A percentile compares a stretch with the other conserved stretches of the same genome.
Conservation (phyloP, 2,113 vertebrate genomes). For the Chitala chitala region DNA sequence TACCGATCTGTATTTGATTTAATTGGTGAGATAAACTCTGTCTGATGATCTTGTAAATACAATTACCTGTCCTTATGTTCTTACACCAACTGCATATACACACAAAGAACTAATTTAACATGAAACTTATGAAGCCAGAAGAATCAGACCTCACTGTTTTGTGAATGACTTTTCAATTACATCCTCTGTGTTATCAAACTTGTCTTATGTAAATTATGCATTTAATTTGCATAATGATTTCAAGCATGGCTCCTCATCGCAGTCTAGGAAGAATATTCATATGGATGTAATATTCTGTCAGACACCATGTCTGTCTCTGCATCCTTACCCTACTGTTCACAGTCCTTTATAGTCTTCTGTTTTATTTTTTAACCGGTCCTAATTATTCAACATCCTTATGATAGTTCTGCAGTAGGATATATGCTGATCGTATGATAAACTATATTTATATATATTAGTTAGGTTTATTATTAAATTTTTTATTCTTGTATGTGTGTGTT, state of each 20-base stretch:
- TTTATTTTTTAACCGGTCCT: no score
- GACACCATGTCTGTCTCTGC: neutral
- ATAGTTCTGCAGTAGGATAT: no score
- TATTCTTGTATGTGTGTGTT: no score
- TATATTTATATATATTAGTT: no score
- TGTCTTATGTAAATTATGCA: neutral
- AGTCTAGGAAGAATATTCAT: neutral
- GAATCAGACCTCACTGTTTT: neutral
- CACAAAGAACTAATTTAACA: neutral
- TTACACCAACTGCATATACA: neutral
- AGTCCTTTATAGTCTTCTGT: no score
- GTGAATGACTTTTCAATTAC: constrained; percentile 4
- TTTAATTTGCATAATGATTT: constrained; percentile 1
- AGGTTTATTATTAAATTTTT: no score
- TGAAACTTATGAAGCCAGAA: neutral
- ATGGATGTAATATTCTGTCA: neutral
- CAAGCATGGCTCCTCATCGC: neutral
- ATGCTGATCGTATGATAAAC: no score
- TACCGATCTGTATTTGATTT: neutral
- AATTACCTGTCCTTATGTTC: no score
- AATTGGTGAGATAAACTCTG: neutral
- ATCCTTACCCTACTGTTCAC: neutral
- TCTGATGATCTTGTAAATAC: neutral
- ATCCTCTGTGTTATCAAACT: neutral
- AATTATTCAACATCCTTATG: no score